A percentile compares a stretch with the other conserved stretches of the same genome.
Conservation (phyloP, 2,888 invertebrate species). For the Cetonia aurata region DNA sequence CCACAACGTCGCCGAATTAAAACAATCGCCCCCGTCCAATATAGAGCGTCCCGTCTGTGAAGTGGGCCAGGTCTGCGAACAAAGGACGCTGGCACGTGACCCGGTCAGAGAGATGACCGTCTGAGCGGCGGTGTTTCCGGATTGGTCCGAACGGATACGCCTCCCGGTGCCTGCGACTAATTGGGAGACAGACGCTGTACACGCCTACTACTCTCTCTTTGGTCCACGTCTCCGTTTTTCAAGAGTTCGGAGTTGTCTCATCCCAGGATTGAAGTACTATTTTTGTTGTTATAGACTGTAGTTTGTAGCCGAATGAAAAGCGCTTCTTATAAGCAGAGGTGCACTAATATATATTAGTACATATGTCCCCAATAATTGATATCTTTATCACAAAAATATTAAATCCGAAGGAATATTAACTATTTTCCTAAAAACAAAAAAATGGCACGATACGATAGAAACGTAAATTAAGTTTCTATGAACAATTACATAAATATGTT, state of each 20-base stretch:
- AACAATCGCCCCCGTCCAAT: conserved; percentile 45
- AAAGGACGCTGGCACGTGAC: conserved; percentile 43
- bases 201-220: conserved; percentile 52
- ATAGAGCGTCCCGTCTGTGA: conserved; percentile 17
- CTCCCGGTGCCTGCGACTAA: conserved; percentile 51
- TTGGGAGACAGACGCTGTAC: conserved; percentile 51
- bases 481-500: too few species aligned
- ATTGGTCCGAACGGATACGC: conserved; percentile 54
- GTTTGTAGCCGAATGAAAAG: too few species aligned
- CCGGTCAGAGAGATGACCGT: conserved; percentile 51
- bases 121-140: conserved; percentile 49
- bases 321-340: too few species aligned
- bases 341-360: too few species aligned
- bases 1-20: conserved; percentile 20
- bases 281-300: conserved; percentile 9
- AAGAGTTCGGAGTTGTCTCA: conserved; percentile 11
- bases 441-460: too few species aligned
- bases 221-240: conserved; percentile 48
- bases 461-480: too few species aligned
- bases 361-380: too few species aligned
- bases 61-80: conserved; percentile 37
- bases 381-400: too few species aligned
- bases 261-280: neutral
- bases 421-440: too few species aligned
- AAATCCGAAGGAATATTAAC: too few species aligned